Percentiles rank a stretch among this genome's conserved stretches.
Conservation (phyloP, 2,797 vertebrate species). For the Sparidentex hasta region DNA sequence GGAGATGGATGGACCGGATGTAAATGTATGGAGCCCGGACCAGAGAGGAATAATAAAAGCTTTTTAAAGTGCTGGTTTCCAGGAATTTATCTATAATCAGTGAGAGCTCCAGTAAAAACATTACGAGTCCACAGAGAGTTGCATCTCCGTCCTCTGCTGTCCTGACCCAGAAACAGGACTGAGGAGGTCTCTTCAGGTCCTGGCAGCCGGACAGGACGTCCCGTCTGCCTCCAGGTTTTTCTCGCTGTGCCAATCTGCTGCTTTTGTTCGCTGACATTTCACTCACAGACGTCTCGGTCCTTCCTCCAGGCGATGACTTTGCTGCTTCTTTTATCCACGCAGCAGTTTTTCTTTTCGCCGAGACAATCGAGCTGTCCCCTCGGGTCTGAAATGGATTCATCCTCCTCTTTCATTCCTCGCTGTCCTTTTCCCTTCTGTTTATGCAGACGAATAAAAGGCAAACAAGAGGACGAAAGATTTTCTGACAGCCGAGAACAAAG, state of each 20-base stretch:
- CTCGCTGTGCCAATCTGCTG: constrained; percentile 26
- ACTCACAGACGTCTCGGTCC: constrained; percentile 14
- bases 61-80: background rate
- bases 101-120: background rate
- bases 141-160: constrained; percentile 1
- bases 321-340: constrained; percentile 31
- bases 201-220: background rate
- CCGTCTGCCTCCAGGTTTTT: constrained; percentile 17
- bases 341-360: constrained; percentile 14
- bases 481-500: constrained; percentile 58
- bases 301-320: constrained; percentile 41
- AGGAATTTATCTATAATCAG: background rate
- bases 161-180: constrained; percentile 25
- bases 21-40: background rate
- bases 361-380: constrained; percentile 31
- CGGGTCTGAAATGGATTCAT: constrained; percentile 52
- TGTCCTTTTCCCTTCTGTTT: constrained; percentile 47
- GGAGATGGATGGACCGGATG: background rate
- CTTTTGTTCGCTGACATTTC: constrained; percentile 53
- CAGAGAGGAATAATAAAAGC: too few species aligned
- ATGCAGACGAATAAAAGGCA: constrained; percentile 43
- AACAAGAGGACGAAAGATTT: constrained; percentile 54
- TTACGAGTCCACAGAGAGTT: background rate
- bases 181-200: constrained; percentile 6
- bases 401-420: constrained; percentile 31